These are phyloP conservation scores for Hormaphis cornu DNA, from an alignment of 1,140 invertebrate species.

Conservation along the genomic window DNA sequence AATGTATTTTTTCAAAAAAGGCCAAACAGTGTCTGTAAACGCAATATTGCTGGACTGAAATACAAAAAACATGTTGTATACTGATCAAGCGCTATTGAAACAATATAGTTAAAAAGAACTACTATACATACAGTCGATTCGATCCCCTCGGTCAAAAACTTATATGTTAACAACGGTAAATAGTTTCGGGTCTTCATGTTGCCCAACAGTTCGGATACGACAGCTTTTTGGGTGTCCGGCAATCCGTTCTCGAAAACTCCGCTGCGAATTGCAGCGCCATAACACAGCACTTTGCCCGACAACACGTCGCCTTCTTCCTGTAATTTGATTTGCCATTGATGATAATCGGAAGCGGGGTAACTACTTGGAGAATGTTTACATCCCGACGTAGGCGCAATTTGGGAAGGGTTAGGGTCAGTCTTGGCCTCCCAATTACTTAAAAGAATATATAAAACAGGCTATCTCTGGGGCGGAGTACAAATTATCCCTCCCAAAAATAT, in stretches of 20 bases:
- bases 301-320: slow-evolving; percentile 32
- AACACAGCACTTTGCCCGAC: slow-evolving; percentile 21
- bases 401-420: no score
- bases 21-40: slow-evolving; percentile 22
- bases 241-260: slow-evolving; percentile 3
- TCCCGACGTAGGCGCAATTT: no score
- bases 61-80: no score
- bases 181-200: slow-evolving; percentile 28
- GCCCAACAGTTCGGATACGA: slow-evolving; percentile 18
- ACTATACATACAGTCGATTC: slow-evolving; percentile 29
- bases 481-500: no score
- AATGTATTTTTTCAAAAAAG: slow-evolving; percentile 18
- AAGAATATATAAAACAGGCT: no score
- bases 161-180: slow-evolving; percentile 25
- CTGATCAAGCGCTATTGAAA: no score
- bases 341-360: no score
- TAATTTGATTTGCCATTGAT: no score
- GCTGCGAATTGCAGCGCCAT: slow-evolving; percentile 25
- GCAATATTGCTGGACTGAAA: slow-evolving; percentile 21
- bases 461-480: no score
- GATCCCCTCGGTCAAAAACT: slow-evolving; percentile 26
- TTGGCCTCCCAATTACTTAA: no score
- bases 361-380: no score
- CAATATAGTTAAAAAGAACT: background rate
- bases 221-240: slow-evolving; percentile 16